These are phyloP conservation scores for Nematostella vectensis DNA, from an alignment of 92 coral and sea anemone genomes.

Conservation along the genomic window DNA sequence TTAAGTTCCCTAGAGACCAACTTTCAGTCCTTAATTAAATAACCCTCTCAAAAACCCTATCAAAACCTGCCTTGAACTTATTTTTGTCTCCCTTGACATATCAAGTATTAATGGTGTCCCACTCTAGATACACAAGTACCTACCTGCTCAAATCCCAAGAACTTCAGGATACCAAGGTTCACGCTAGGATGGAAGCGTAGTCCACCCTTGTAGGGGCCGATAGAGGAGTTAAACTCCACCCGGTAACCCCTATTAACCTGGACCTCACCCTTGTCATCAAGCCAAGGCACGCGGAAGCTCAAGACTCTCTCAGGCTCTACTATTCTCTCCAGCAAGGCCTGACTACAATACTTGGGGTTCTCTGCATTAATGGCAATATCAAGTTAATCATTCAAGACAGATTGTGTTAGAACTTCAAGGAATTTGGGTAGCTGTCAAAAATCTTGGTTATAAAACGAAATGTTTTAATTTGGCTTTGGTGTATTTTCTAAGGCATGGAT, in stretches of 20 bases:
- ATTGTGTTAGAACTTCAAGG: no score
- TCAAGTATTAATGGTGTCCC: no score
- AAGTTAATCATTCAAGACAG: not conserved
- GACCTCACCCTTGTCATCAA: constrained; percentile 57
- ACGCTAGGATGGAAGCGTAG: constrained; percentile 81
- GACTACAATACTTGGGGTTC: constrained; percentile 41
- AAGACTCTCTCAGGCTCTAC: constrained; percentile 81
- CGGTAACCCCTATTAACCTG: constrained; percentile 75
- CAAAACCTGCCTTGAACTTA: no score
- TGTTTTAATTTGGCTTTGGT: no score
- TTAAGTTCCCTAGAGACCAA: no score
- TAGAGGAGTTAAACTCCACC: constrained; percentile 66
- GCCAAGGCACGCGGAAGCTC: constrained; percentile 82
- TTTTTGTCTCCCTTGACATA: no score
- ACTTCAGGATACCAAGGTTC: constrained; percentile 65
- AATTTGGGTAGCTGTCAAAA: no score
- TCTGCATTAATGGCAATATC: not conserved
- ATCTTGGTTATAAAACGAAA: no score
- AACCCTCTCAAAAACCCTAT: no score
- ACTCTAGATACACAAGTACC: no score
- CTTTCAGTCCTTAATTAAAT: no score
- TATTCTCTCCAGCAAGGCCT: constrained; percentile 51
- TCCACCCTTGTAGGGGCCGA: constrained; percentile 90
- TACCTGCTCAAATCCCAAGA: constrained; percentile 70
- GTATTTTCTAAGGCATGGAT: no score